Conservation (phyloP, 2,113 vertebrate species). For the Pachycephala philippinensis region DNA sequence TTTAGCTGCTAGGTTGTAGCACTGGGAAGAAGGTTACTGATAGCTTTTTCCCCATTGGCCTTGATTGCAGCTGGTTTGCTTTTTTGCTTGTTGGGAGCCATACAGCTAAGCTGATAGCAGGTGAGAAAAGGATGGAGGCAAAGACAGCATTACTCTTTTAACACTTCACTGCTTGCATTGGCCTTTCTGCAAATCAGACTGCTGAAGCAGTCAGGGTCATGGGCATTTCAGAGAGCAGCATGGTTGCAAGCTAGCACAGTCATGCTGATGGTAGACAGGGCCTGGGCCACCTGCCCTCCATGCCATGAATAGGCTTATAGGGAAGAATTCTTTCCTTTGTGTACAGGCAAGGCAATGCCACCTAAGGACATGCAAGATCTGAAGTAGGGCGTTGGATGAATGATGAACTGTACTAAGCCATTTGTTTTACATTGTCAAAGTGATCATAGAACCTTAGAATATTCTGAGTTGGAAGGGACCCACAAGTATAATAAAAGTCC, state of each 20-base stretch:
- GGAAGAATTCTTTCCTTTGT: neutral
- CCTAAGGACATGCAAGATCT: neutral
- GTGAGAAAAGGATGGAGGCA: neutral
- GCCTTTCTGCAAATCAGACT: neutral
- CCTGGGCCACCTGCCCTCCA: neutral
- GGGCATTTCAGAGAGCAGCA: neutral
- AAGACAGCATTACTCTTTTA: neutral
- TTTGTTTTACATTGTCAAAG: neutral
- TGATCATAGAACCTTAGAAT: neutral
- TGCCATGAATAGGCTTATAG: neutral
- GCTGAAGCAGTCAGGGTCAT: neutral
- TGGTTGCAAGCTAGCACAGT: rapidly evolving
- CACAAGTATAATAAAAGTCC: neutral
- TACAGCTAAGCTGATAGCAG: neutral
- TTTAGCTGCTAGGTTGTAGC: neutral
- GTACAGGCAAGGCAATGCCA: neutral
- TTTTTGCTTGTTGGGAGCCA: neutral
- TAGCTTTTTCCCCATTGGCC: neutral
- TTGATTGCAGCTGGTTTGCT: neutral
- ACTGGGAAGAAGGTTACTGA: neutral
- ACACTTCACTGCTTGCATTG: neutral
- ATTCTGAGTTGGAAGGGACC: neutral
- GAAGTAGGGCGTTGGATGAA: neutral
- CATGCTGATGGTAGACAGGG: neutral
- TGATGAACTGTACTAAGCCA: neutral